These are phyloP conservation scores for Sinotaia quadrata DNA, from an alignment of 2,888 invertebrate species.

Conservation along the genomic window DNA sequence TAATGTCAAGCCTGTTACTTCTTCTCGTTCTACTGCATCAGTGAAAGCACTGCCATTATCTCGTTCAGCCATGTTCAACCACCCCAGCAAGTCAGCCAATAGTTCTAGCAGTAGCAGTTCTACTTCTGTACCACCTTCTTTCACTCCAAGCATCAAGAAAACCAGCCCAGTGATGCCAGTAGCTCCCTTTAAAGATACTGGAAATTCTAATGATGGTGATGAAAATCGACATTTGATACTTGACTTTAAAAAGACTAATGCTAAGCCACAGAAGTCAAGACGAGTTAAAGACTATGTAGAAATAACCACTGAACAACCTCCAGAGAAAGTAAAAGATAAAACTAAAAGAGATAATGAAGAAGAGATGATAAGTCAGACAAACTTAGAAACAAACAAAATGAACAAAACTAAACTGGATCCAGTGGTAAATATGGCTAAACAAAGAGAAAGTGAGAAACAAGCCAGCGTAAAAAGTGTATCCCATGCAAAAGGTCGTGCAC, in stretches of 20 bases:
- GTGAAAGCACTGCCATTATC: conserved; percentile 10
- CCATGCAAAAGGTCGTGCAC: conserved; percentile 15
- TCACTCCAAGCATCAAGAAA: conserved; percentile 33
- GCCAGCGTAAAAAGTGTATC: no score
- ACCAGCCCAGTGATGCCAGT: conserved; percentile 42
- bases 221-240: conserved; percentile 28
- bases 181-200: conserved; percentile 37
- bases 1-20: conserved; percentile 3
- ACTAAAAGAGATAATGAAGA: neutral
- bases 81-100: conserved; percentile 13
- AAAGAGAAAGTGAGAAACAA: no score
- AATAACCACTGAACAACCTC: neutral
- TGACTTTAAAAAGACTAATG: conserved; percentile 19
- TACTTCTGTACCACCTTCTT: conserved; percentile 23
- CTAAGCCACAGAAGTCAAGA: conserved; percentile 12
- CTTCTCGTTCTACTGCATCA: conserved; percentile 21
- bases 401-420: no score
- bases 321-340: neutral
- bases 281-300: conserved; percentile 25
- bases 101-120: neutral
- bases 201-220: conserved; percentile 23
- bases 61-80: neutral
- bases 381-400: conserved; percentile 10
- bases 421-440: no score
- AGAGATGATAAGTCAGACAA: neutral